A percentile compares a stretch with the other conserved stretches of the same genome.
These are phyloP conservation scores for Drosophila atripex DNA, from an alignment of 2,888 invertebrate species.

Conservation along the genomic window DNA sequence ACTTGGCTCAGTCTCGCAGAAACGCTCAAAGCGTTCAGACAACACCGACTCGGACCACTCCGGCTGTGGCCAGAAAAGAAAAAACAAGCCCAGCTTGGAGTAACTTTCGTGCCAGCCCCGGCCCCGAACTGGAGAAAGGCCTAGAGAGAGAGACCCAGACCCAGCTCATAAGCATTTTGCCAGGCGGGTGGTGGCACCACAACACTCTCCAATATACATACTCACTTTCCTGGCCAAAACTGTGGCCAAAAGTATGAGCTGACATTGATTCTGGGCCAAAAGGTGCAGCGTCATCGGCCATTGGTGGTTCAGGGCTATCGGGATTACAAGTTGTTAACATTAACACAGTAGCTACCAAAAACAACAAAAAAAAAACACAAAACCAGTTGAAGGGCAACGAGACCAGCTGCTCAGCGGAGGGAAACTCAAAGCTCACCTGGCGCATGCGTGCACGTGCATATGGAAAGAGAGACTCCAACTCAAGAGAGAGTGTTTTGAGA, in stretches of 20 bases:
- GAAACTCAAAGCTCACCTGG: constrained; percentile 1
- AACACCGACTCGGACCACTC: constrained; percentile 22
- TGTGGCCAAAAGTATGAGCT: constrained; percentile 39
- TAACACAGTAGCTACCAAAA: constrained; percentile 27
- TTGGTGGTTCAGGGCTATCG: constrained; percentile 66
- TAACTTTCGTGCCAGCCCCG: constrained; percentile 62
- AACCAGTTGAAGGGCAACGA: constrained; percentile 68
- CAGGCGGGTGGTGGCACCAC: constrained; percentile 5
- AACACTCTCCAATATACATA: constrained; percentile 47
- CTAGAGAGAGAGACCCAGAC: constrained; percentile 40
- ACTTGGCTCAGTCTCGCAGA: constrained; percentile 64
- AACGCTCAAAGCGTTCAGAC: constrained; percentile 70
- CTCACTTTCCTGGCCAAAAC: constrained; percentile 3
- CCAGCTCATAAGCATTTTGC: constrained; percentile 16
- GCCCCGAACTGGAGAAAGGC: constrained; percentile 62
- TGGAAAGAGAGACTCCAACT: constrained; percentile 39
- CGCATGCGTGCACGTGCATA: constrained; percentile 64
- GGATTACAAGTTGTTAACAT: constrained; percentile 34
- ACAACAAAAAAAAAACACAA: constrained; percentile 40
- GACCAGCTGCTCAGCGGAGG: constrained; percentile 15
- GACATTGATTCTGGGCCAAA: constrained; percentile 66
- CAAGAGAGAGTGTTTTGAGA: constrained; percentile 21
- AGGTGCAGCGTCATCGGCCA: constrained; percentile 33
- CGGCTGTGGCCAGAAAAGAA: constrained; percentile 22
- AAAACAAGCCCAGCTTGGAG: constrained; percentile 37